These are phyloP conservation scores for Sebastes oblongus DNA, from an alignment of 2,797 vertebrate genomes.

Conservation along the genomic window DNA sequence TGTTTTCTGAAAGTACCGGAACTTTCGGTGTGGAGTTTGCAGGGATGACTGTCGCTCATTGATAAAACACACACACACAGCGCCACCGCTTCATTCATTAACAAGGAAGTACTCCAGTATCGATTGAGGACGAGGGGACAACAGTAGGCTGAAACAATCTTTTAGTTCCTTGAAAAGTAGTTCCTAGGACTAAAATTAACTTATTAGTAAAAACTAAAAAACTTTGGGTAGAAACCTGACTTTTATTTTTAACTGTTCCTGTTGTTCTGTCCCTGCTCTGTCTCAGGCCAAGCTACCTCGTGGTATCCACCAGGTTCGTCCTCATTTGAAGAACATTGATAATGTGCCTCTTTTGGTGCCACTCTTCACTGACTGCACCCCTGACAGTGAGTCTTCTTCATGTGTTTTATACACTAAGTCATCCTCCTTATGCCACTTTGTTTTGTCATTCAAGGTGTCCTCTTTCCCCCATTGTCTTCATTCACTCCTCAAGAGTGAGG, in stretches of 20 bases:
- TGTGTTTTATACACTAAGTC: neutral
- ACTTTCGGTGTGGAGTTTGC: too few species aligned
- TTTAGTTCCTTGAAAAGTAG: too few species aligned
- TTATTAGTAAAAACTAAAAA: too few species aligned
- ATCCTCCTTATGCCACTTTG: neutral
- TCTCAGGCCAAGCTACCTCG: slow-evolving; percentile 96
- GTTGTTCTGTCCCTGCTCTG: neutral
- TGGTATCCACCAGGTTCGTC: slow-evolving; percentile 97
- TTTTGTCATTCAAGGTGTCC: neutral
- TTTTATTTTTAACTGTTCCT: neutral
- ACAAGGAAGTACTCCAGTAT: too few species aligned
- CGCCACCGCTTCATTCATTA: too few species aligned
- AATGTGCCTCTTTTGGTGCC: slow-evolving; percentile 98
- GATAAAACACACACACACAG: too few species aligned
- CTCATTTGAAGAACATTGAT: slow-evolving; percentile 98
- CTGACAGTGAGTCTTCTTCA: slow-evolving; percentile 88
- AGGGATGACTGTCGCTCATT: rapidly evolving
- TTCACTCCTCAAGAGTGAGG: neutral
- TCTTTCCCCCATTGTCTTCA: neutral
- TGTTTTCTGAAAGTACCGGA: too few species aligned
- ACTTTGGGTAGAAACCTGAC: rapidly evolving
- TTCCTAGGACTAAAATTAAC: too few species aligned
- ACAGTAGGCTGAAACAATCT: rapidly evolving
- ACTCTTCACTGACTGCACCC: slow-evolving; percentile 98
- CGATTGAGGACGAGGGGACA: too few species aligned